A percentile compares a stretch with the other conserved stretches of the same genome.
These are phyloP conservation scores for Nineta flava DNA, from an alignment of 2,888 invertebrate species.

Conservation along the genomic window DNA sequence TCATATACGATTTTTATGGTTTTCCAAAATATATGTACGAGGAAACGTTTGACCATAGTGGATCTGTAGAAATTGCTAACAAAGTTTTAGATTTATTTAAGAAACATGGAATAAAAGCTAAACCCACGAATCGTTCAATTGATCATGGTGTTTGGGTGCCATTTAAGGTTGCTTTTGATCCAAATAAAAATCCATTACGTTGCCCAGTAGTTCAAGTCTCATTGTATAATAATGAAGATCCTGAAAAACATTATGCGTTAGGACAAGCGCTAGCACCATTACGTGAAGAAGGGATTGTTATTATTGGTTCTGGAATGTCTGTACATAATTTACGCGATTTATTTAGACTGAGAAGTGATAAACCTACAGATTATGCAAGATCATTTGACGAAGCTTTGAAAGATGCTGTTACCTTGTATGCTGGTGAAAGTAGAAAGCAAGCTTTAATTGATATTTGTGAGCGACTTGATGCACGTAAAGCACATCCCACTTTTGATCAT, in stretches of 20 bases:
- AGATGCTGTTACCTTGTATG: neutral
- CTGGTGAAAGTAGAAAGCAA: neutral
- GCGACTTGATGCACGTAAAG: constrained; percentile 1
- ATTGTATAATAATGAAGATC: constrained; percentile 1
- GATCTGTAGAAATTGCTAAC: neutral
- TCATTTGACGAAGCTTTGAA: constrained; percentile 2
- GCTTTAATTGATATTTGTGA: neutral
- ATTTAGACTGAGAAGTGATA: neutral
- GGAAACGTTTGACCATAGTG: neutral
- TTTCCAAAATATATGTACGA: constrained; percentile 4
- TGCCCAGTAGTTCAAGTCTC: constrained; percentile 4
- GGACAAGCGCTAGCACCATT: neutral
- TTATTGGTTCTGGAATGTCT: constrained; percentile 5
- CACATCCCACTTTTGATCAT: constrained; percentile 4
- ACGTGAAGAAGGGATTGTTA: constrained; percentile 2
- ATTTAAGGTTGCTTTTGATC: constrained; percentile 3
- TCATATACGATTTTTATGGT: constrained; percentile 3
- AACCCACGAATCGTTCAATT: neutral
- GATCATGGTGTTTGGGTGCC: constrained; percentile 6
- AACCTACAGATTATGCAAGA: neutral
- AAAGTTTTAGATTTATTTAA: neutral
- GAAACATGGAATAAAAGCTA: constrained; percentile 1
- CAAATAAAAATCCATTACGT: constrained; percentile 1
- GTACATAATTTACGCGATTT: constrained; percentile 4
- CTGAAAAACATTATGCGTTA: constrained; percentile 1